Base-by-base conservation (phyloP, 2,888 invertebrate species). In the Pinctada fucata region DNA sequence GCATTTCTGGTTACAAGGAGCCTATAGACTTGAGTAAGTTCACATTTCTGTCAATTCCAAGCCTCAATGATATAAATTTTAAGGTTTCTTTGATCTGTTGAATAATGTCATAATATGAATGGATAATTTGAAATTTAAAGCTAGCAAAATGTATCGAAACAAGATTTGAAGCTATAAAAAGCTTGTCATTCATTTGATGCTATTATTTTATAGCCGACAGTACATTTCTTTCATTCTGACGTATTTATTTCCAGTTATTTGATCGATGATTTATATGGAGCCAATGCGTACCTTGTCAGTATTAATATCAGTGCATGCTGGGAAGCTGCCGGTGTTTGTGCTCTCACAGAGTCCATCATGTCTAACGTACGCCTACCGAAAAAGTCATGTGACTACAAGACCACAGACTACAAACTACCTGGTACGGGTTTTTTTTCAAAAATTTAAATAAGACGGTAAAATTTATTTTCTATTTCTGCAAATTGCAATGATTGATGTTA, bases 251-350 rank as follows among this genome's bases (percentile, higher is more conserved):
- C 16, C 47, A 79, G 79, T 8, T 79, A 79, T 49, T 58, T 67
- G 4, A 75, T 79, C 3, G 71, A 79, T 45, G 79, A 79, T 47
- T 16, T 79, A 49, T 8, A 13, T 47, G 75, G 75, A 50, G 75
- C 64, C 49, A 68, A 52, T 5, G 68, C 47, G 6, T 79, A 72
- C 51, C 50, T 79, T 45, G 58, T 79, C 16, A 78, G 71, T 63
- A 49, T 78, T 31, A 74, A 80, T 72, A 71, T 80, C 10, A 70
- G 75, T 1, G 67, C 73, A 45, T 80, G 80, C 65, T 78, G 63
- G 47, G 80, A 80, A 51, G 63, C 74, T 3, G 65, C 65, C 51
- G 49, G 45, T 8, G 65, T 10, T 4, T 79, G 79, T 71, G 47
- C 73, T 2, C 49, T 74, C 8, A 52, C 71, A 10, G 76, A 76